Conservation (phyloP, 2,888 invertebrate genomes). For the Macrosiphum euphorbiae region DNA sequence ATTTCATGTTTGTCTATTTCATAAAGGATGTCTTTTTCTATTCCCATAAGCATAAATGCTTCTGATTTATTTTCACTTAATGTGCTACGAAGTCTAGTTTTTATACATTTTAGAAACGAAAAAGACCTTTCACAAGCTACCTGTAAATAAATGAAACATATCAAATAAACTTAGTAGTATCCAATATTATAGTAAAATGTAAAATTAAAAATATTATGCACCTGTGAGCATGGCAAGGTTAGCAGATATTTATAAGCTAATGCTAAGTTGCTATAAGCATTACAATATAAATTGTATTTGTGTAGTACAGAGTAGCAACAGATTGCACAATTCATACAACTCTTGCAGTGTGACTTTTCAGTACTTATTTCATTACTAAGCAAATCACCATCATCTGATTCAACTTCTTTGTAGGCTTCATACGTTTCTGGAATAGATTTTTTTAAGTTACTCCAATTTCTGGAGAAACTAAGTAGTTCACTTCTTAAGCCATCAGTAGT, state of each 20-base stretch:
- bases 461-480: not conserved
- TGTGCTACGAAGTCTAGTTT: constrained; percentile 16
- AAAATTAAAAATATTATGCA: no score
- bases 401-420: not conserved
- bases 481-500: not conserved
- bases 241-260: not conserved
- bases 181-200: no score
- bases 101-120: not conserved
- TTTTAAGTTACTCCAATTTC: not conserved
- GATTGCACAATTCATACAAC: not conserved
- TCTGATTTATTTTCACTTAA: constrained; percentile 20
- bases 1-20: constrained; percentile 14
- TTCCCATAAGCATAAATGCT: constrained; percentile 11
- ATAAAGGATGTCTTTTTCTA: not conserved
- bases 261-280: not conserved
- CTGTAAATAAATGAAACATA: not conserved
- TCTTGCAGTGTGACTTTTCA: not conserved
- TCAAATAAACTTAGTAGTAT: no score
- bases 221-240: no score
- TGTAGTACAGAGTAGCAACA: not conserved
- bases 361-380: no score
- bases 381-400: not conserved
- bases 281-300: not conserved
- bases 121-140: constrained; percentile 12
- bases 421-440: not conserved